Evolutionary conservation across 2,888 invertebrate species (phyloP).

Genomic region (Cenopis cana): DNA sequence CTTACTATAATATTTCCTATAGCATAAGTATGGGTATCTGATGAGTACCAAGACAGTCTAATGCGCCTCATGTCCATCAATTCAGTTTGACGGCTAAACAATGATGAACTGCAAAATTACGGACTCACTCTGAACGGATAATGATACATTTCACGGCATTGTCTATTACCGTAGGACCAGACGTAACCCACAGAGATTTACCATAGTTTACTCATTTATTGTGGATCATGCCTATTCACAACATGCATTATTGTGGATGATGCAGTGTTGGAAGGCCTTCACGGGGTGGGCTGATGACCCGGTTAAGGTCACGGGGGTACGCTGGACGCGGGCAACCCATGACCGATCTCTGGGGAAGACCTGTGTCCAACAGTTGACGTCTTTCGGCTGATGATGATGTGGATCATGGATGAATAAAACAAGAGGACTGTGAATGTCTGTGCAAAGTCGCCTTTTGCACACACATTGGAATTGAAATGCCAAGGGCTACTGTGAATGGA

Average conservation of each 20-base stretch:
- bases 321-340: no score
- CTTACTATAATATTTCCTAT: conserved; percentile 6
- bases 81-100: conserved; percentile 43
- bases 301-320: no score
- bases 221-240: no score
- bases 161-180: conserved; percentile 35
- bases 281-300: no score
- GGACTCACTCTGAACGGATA: conserved; percentile 35
- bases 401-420: background rate
- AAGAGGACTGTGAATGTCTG: background rate
- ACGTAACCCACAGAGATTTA: conserved; percentile 8
- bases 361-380: no score
- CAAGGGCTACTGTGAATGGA: no score
- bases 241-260: no score
- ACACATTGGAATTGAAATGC: background rate
- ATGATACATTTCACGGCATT: conserved; percentile 43
- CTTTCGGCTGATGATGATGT: no score
- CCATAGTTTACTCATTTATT: background rate
- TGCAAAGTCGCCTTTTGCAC: background rate
- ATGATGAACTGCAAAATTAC: conserved; percentile 44
- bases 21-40: conserved; percentile 35
- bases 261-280: no score
- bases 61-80: conserved; percentile 44
- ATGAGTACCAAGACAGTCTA: conserved; percentile 46
- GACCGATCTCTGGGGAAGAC: no score